Evolutionary conservation across 1,140 invertebrate genomes (phyloP), one percentile per base, ranked within the genome.

Genomic region (Diorhabda carinulata): DNA sequence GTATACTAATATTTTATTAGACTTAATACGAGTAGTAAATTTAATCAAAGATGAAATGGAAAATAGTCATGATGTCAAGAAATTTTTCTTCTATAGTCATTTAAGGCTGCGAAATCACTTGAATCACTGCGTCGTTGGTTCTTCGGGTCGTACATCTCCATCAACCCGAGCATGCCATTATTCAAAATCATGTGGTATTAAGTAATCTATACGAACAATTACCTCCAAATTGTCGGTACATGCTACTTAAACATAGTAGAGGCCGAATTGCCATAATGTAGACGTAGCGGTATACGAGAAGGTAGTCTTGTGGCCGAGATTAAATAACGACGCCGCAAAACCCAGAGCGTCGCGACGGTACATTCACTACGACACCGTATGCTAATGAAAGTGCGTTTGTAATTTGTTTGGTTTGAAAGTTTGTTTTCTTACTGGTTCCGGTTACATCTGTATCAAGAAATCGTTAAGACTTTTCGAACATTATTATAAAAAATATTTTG

Each of bases 211-310:
- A 52, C 47, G 47, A 52, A 52, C 47, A 52, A 52, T 52, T 52
- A 52, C 47, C 47, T 8, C 59, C 8, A 61, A 61, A 25, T 40
- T 40, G n/a, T 40, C 47, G 44, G 7, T 43, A 64, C 40, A 64
- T 47, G 47, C 43, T 64, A 64, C 62, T 64, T 47, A 47, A 64
- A 64, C 62, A 6, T 52, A 52, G 44, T 52, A 8, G 10, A 25
- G 47, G 25, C 25, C 40, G 25, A 56, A 47, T 64, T 64, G 7
- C 10, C 68, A 58, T 25, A 59, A 60, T 61, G 64, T 65, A 59
- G 52, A 65, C 10, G 43, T 65, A 70, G 65, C 64, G 68, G 68
- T 52, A 45, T 61, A 64, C 57, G 64, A 61, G 60, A 45, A 70
- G 64, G 68, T 65, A 70, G 63, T 70, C 47, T 61, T 64, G 62